Percentiles rank a stretch among this genome's conserved stretches.
These are phyloP conservation scores for Drosophila pseudoananassae DNA, from an alignment of 1,140 invertebrate species.

Conservation along the genomic window DNA sequence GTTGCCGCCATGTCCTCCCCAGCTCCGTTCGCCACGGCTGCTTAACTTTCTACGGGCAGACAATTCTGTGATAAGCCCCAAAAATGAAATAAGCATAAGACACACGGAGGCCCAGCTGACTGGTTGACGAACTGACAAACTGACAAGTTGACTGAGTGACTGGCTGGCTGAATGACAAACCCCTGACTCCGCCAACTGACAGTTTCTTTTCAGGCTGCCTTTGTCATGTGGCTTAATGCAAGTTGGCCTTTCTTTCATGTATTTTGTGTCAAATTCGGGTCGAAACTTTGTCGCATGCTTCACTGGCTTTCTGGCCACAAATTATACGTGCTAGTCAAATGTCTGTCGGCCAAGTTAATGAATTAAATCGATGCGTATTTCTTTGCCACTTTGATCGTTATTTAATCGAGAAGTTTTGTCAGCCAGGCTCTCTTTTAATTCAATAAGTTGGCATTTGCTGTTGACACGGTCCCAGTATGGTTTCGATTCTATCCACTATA, in stretches of 20 bases:
- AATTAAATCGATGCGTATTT: slow-evolving; percentile 79
- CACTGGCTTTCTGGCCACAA: slow-evolving; percentile 28
- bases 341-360: slow-evolving; percentile 43
- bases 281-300: slow-evolving; percentile 43
- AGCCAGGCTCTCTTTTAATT: slow-evolving; percentile 55
- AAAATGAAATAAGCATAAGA: slow-evolving; percentile 73
- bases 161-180: slow-evolving; percentile 57
- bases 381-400: slow-evolving; percentile 68
- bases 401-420: slow-evolving; percentile 65
- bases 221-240: slow-evolving; percentile 52
- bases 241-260: slow-evolving; percentile 45
- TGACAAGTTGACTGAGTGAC: slow-evolving; percentile 14
- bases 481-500: not conserved
- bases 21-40: slow-evolving; percentile 51
- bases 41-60: slow-evolving; percentile 61
- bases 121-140: slow-evolving; percentile 12
- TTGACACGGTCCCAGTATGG: slow-evolving; percentile 9
- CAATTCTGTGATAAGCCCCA: slow-evolving; percentile 63
- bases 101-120: slow-evolving; percentile 9
- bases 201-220: slow-evolving; percentile 30
- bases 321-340: slow-evolving; percentile 22
- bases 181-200: slow-evolving; percentile 46
- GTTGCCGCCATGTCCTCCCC: slow-evolving; percentile 12
- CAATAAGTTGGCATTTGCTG: slow-evolving; percentile 61
- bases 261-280: slow-evolving; percentile 38